Percentiles rank a stretch among this genome's conserved stretches.
Conservation (phyloP, 2,797 vertebrate genomes). For the Orestias chungarensis region DNA sequence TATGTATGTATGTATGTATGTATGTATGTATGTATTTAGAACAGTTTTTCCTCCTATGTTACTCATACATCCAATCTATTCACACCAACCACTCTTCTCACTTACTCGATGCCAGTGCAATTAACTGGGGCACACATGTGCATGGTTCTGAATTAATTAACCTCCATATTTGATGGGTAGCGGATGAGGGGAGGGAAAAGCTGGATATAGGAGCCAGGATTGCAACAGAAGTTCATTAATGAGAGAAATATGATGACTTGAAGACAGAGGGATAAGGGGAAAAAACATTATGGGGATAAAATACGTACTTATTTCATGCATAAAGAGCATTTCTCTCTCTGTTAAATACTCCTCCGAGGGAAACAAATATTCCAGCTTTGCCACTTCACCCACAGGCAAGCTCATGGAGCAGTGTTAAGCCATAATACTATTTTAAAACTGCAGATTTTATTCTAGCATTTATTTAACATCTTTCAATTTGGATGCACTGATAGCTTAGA, state of each 20-base stretch:
- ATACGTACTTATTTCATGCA: constrained; percentile 16
- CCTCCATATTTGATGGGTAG: constrained; percentile 71
- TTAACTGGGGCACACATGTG: constrained; percentile 72
- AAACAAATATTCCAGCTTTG: constrained; percentile 27
- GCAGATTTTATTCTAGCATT: constrained; percentile 35
- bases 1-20: too few relatives aligned
- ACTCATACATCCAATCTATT: neutral
- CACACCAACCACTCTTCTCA: constrained; percentile 22
- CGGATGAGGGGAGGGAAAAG: constrained; percentile 23
- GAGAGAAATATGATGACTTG: constrained; percentile 12
- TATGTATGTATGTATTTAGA: too few relatives aligned
- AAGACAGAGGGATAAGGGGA: constrained; percentile 25
- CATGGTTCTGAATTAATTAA: constrained; percentile 76
- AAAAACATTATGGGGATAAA: constrained; percentile 2
- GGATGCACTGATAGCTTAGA: constrained; percentile 33
- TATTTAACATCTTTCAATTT: constrained; percentile 30
- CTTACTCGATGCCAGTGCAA: constrained; percentile 70
- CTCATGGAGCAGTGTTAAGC: constrained; percentile 41
- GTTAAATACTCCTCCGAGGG: constrained; percentile 42
- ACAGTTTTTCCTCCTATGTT: neutral
- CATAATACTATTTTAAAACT: constrained; percentile 58
- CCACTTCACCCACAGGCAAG: constrained; percentile 48
- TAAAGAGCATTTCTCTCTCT: constrained; percentile 19
- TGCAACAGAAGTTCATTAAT: constrained; percentile 24
- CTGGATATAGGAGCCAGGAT: constrained; percentile 8